Conservation (phyloP, 2,888 invertebrate genomes). For the Eristalis arbustorum region DNA sequence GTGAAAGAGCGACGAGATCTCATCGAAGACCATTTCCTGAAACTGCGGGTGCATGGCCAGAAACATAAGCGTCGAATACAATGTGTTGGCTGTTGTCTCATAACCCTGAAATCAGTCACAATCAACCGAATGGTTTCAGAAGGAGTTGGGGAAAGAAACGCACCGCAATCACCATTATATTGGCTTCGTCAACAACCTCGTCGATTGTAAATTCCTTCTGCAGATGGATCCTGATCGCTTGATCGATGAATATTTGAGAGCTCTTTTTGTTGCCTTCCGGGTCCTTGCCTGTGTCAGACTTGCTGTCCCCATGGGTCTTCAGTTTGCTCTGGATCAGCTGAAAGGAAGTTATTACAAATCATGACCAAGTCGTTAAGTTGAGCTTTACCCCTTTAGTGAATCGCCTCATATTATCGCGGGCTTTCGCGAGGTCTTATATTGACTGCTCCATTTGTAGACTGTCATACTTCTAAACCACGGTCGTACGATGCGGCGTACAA, state of each 20-base stretch:
- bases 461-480: background rate
- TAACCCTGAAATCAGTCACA: slow-evolving; percentile 72
- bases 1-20: slow-evolving; percentile 73
- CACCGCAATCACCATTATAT: slow-evolving; percentile 69
- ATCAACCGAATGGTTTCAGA: background rate
- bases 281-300: background rate
- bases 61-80: too few relatives aligned
- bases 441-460: background rate
- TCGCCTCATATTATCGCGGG: background rate
- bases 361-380: background rate
- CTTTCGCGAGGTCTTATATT: background rate
- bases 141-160: background rate
- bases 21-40: slow-evolving; percentile 73
- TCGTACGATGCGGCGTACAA: too few relatives aligned
- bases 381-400: background rate
- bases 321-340: background rate
- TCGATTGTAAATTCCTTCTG: slow-evolving; percentile 56
- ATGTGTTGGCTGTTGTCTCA: slow-evolving; percentile 72
- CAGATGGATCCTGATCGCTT: slow-evolving; percentile 64
- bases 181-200: slow-evolving; percentile 67
- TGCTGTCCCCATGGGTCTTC: background rate
- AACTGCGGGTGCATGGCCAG: slow-evolving; percentile 71
- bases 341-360: background rate
- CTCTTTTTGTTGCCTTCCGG: slow-evolving; percentile 18
- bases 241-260: slow-evolving; percentile 71